Evolutionary conservation across 2,888 invertebrate genomes (phyloP).

Genomic region (Gasteruption jaculator): DNA sequence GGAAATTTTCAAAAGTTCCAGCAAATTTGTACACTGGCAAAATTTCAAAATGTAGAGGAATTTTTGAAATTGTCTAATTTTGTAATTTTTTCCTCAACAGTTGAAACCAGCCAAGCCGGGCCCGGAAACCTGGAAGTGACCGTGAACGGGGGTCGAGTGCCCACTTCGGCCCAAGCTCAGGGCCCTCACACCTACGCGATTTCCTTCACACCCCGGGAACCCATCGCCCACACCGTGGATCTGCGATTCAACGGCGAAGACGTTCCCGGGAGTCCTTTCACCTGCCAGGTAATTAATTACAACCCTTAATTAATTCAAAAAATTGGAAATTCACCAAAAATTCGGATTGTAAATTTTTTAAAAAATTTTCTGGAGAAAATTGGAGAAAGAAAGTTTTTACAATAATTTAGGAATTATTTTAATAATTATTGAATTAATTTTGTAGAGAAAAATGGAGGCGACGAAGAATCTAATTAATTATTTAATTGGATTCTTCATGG

Average conservation of each 20-base stretch:
- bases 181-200: conserved; percentile 96
- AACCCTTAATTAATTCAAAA: too few species aligned
- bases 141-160: conserved; percentile 95
- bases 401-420: background rate
- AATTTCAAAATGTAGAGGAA: too few species aligned
- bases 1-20: too few species aligned
- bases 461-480: too few species aligned
- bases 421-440: too few species aligned
- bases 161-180: conserved; percentile 93
- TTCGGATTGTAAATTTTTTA: background rate
- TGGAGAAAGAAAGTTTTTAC: too few species aligned
- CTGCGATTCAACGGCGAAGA: conserved; percentile 93
- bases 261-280: conserved; percentile 72
- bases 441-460: too few species aligned
- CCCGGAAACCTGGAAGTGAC: conserved; percentile 98
- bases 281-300: conserved; percentile 50
- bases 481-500: too few species aligned
- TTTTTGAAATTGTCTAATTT: conserved; percentile 5
- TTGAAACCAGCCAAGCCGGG: conserved; percentile 97
- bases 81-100: conserved; percentile 50
- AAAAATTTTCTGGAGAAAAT: too few species aligned
- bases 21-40: too few species aligned
- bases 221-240: conserved; percentile 88
- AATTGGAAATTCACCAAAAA: background rate
- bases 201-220: conserved; percentile 92